Base-by-base conservation (phyloP, 2,888 invertebrate species). In the Stratiomys singularior region DNA sequence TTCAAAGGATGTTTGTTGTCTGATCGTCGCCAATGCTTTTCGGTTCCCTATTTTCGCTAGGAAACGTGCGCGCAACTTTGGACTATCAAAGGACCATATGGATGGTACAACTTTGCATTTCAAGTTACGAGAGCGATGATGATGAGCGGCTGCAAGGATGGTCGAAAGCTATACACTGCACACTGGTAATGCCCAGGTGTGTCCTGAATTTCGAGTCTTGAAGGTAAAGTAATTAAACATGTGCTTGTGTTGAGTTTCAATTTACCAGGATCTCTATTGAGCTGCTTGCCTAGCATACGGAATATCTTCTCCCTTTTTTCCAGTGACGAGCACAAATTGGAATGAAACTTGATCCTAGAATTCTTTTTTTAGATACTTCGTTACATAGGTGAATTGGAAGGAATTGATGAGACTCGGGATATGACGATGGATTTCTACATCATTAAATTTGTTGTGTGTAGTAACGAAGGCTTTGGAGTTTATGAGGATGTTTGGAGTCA, bases 171-270 rank as follows among this genome's bases (percentile, higher is more conserved):
- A 1, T 15, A 37, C 15, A 60, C 15, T 23, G 28, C 28, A 13
- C n/a, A 1, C n/a, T 56, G 56, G 27, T 13, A 28, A 7, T 23
- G 28, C 46, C 67, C 67, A 67, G 67, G 23, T 67, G 67, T 67
- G 67, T 21, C 67, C 44, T 46, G 67, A 67, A 67, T 67, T 67
- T 23, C 9, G 23, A 67, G 30, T 18, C 21, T 30, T 72, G 56
- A 58, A n/a, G 72, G 72, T 72, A 21, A 30, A 52, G 58, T 72
- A 72, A 72, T 72, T 72, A 72, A 72, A 28, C 56, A 56, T 30
- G 28, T 18, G 28, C 72, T 56, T 58, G 21, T 72, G 56, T 72
- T 30, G 58, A 72, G 72, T 72, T 72, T 58, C 56, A 72, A 58
- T 58, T 72, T 58, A 52, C 27, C n/a, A 58, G 58, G 72, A 72